Percentiles rank a stretch among this genome's conserved stretches.
phyloP scores from a whole-genome alignment of 2,888 invertebrate genomes.

The Fabriciana adippe region DNA sequence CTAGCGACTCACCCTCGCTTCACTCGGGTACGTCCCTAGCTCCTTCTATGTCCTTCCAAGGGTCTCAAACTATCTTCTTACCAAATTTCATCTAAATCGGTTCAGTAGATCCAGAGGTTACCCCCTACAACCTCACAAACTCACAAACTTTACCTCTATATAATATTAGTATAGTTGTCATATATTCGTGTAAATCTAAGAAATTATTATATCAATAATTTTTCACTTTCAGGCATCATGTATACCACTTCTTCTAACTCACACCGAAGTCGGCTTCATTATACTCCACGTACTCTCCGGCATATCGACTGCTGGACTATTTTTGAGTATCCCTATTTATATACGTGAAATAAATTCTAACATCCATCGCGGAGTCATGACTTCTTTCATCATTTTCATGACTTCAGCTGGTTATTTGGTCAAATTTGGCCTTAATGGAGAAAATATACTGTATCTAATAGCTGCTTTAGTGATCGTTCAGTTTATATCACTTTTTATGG shows the following conservation, averaged over 20 bases:
- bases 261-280: conserved; percentile 49
- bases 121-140: no score
- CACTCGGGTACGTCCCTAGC: no score
- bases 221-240: conserved; percentile 56
- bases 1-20: no score
- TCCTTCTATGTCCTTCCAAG: no score
- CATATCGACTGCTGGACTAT: conserved; percentile 59
- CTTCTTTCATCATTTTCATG: conserved; percentile 56
- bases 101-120: no score
- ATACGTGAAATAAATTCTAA: conserved; percentile 57
- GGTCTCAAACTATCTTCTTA: no score
- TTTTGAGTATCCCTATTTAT: conserved; percentile 62
- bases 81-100: no score
- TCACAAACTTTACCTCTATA: no score
- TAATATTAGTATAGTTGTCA: no score
- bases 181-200: no score
- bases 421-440: conserved; percentile 50
- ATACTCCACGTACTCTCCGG: conserved; percentile 60
- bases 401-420: conserved; percentile 59
- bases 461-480: conserved; percentile 57
- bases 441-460: conserved; percentile 57
- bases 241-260: conserved; percentile 57
- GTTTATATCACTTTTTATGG: conserved; percentile 52
- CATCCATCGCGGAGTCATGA: conserved; percentile 48
- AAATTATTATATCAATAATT: background rate